phyloP scores from a whole-genome alignment of 64 coral and sea anemone species.

The Exaiptasia diaphana region DNA sequence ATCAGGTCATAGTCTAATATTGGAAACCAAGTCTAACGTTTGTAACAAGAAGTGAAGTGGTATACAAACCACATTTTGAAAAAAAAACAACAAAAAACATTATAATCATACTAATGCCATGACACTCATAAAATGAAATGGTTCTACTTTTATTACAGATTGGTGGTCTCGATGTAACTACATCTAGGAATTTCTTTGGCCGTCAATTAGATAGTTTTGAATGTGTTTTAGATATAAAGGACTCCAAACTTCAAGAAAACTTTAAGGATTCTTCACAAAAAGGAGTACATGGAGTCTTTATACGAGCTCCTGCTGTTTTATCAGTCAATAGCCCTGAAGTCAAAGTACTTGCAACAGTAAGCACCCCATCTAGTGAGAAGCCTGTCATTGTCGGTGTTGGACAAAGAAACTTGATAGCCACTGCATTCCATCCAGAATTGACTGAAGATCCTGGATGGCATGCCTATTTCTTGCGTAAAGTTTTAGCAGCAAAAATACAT shows the following conservation, averaged over 20 bases:
- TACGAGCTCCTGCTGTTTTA: constrained; percentile 84
- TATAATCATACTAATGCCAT: too few relatives aligned
- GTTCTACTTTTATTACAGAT: too few relatives aligned
- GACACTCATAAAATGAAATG: too few relatives aligned
- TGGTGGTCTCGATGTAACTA: constrained; percentile 89
- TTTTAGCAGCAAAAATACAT: constrained; percentile 25
- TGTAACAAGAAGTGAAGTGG: too few relatives aligned
- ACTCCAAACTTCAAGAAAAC: constrained; percentile 45
- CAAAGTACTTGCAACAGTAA: constrained; percentile 66
- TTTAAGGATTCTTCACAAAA: neutral
- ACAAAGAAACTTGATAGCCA: constrained; percentile 80
- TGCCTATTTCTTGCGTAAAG: constrained; percentile 69
- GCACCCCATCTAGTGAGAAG: constrained; percentile 26
- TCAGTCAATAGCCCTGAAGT: constrained; percentile 80
- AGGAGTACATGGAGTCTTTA: constrained; percentile 84
- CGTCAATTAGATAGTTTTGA: constrained; percentile 98
- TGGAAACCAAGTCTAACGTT: too few relatives aligned
- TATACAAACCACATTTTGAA: too few relatives aligned
- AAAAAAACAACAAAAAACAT: too few relatives aligned
- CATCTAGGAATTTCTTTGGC: constrained; percentile 94
- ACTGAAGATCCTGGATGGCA: constrained; percentile 93
- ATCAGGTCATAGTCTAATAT: too few relatives aligned
- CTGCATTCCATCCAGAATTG: constrained; percentile 96
- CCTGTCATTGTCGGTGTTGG: constrained; percentile 85
- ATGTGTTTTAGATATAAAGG: constrained; percentile 12